phyloP scores from a whole-genome alignment of 2,113 vertebrate species.

The Connochaetes taurinus region DNA sequence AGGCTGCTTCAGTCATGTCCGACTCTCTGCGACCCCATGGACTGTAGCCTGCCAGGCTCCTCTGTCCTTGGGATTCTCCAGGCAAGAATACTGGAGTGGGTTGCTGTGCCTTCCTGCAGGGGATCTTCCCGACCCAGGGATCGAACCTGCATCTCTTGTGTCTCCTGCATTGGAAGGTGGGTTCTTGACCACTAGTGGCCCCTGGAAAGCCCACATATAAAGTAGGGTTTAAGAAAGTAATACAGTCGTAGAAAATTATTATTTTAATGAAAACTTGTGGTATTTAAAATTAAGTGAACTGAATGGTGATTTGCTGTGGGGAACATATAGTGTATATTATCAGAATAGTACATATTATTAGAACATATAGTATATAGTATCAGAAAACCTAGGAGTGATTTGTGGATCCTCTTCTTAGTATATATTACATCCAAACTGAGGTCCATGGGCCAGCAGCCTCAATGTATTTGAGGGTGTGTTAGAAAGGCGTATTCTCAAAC shows the following conservation, averaged over 20 bases:
- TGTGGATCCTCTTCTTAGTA: not conserved
- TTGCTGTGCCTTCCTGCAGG: not conserved
- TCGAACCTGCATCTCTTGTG: not conserved
- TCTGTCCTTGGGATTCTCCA: not conserved
- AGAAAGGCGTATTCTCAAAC: not conserved
- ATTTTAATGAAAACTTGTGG: not conserved
- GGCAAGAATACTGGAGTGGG: not conserved
- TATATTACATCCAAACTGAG: not conserved
- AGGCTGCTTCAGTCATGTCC: rapidly evolving
- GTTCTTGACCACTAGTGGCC: not conserved
- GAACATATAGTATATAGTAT: not conserved
- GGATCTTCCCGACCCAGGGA: not conserved
- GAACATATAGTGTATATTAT: not conserved
- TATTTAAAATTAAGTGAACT: not conserved
- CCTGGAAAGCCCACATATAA: not conserved
- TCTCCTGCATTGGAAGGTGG: not conserved
- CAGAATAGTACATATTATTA: not conserved
- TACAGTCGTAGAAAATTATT: not conserved
- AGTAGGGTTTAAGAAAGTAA: not conserved
- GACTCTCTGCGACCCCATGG: not conserved
- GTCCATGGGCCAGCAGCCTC: not conserved
- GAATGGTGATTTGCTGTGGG: not conserved
- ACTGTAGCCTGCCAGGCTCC: not conserved
- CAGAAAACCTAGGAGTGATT: not conserved
- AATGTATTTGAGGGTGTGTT: not conserved